A percentile compares a stretch with the other conserved stretches of the same genome.
Evolutionary conservation across 2,797 vertebrate genomes (phyloP).

Genomic region (Scolopax bukidnonensis): DNA sequence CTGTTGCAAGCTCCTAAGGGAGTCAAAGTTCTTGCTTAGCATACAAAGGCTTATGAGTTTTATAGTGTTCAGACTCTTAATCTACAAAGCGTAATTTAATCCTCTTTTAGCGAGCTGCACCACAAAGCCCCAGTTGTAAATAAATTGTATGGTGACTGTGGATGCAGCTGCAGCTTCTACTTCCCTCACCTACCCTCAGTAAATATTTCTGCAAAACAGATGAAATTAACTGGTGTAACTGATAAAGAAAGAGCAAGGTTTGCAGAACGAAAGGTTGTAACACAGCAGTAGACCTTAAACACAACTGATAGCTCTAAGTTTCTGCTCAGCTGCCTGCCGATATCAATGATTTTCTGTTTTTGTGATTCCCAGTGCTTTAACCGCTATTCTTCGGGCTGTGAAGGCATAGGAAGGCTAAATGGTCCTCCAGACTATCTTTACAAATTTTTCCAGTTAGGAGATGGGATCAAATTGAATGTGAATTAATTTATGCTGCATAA

Average conservation of each 20-base stretch:
- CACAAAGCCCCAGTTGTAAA: conserved; percentile 63
- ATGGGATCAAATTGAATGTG: not conserved
- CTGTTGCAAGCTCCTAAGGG: conserved; percentile 31
- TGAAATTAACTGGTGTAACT: conserved; percentile 26
- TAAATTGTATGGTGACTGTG: conserved; percentile 44
- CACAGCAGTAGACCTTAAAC: conserved; percentile 23
- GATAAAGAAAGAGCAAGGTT: not conserved
- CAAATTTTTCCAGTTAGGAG: not conserved
- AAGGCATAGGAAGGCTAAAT: not conserved
- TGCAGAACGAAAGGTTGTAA: not conserved
- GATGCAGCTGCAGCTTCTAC: conserved; percentile 45
- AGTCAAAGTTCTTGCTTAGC: conserved; percentile 75
- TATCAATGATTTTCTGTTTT: conserved; percentile 25
- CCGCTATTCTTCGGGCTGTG: not conserved
- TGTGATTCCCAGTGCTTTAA: not conserved
- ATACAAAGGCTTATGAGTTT: conserved; percentile 76
- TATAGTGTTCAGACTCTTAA: conserved; percentile 73
- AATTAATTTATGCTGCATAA: not conserved
- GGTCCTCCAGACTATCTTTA: not conserved
- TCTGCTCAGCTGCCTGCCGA: conserved; percentile 48
- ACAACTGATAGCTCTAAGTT: conserved; percentile 25
- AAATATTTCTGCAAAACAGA: conserved; percentile 66
- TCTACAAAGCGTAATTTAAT: conserved; percentile 77
- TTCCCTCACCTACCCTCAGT: conserved; percentile 45
- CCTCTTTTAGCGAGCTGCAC: conserved; percentile 70